Percentiles rank a stretch among this genome's conserved stretches.
Conservation (phyloP, 2,113 vertebrate species). For the Antechinus stuartii region DNA sequence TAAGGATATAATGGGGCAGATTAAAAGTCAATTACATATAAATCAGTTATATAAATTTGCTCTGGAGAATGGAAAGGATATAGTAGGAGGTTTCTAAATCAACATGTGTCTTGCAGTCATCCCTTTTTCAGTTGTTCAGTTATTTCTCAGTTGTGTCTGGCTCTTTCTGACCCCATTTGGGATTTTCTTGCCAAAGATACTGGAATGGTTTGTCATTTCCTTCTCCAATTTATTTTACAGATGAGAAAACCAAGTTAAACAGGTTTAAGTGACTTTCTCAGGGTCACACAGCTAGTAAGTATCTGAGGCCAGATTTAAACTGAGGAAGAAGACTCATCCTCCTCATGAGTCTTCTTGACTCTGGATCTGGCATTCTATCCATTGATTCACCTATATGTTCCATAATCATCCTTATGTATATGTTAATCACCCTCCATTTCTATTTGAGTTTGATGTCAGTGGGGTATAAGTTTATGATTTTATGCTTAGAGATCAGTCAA, state of each 20-base stretch:
- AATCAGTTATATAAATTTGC: background rate
- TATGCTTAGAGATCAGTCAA: background rate
- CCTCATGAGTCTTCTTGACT: background rate
- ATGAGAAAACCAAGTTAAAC: background rate
- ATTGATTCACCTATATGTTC: too few species aligned
- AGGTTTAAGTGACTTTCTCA: background rate
- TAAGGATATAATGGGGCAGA: slow-evolving; percentile 60
- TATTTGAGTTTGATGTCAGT: background rate
- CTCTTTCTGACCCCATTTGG: background rate
- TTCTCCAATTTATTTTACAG: background rate
- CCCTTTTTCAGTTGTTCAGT: background rate
- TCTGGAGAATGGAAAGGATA: background rate
- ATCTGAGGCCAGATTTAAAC: background rate
- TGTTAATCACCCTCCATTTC: background rate
- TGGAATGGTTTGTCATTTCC: background rate
- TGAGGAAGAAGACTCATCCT: background rate
- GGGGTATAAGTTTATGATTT: background rate
- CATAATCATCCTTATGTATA: background rate
- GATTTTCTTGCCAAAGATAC: background rate
- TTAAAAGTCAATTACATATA: slow-evolving; percentile 69
- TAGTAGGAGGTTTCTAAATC: slow-evolving; percentile 5
- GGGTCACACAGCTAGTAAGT: background rate
- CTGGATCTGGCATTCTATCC: background rate
- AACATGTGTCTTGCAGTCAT: background rate
- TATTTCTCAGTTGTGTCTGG: background rate